A percentile compares a stretch with the other conserved stretches of the same genome.
phyloP scores from a whole-genome alignment of 2,888 invertebrate genomes.

The Apodemia duryi region DNA sequence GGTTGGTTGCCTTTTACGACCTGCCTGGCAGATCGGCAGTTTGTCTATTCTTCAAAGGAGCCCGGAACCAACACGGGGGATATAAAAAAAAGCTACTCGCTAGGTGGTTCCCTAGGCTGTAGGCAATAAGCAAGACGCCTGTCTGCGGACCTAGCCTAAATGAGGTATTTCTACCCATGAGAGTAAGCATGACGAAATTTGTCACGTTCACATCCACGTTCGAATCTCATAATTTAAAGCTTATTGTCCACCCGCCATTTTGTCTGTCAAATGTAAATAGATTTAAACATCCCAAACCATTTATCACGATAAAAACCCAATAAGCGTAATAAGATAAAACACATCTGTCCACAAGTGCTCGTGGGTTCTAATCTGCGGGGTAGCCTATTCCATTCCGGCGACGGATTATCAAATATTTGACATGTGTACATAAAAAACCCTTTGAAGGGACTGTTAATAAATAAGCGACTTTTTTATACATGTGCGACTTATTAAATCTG shows the following conservation, averaged over 20 bases:
- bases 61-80: too few relatives aligned
- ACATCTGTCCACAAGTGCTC: neutral
- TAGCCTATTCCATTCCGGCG: neutral
- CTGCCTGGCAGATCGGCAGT: too few relatives aligned
- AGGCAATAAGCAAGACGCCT: too few relatives aligned
- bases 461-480: neutral
- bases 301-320: conserved; percentile 9
- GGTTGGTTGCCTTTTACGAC: too few relatives aligned
- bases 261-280: conserved; percentile 4
- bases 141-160: too few relatives aligned
- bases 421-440: conserved; percentile 1
- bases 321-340: conserved; percentile 12
- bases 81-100: too few relatives aligned
- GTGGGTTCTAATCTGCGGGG: neutral
- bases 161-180: too few relatives aligned
- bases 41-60: too few relatives aligned
- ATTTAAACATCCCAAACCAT: conserved; percentile 4
- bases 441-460: neutral
- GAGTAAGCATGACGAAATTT: too few relatives aligned
- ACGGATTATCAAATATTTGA: conserved; percentile 3
- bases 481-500: neutral
- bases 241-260: neutral
- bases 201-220: too few relatives aligned
- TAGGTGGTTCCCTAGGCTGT: too few relatives aligned
- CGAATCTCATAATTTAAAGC: neutral